Evolutionary conservation across 1,140 invertebrate genomes (phyloP), one percentile per base, ranked within the genome.

Genomic region (Drosophila baimaii): DNA sequence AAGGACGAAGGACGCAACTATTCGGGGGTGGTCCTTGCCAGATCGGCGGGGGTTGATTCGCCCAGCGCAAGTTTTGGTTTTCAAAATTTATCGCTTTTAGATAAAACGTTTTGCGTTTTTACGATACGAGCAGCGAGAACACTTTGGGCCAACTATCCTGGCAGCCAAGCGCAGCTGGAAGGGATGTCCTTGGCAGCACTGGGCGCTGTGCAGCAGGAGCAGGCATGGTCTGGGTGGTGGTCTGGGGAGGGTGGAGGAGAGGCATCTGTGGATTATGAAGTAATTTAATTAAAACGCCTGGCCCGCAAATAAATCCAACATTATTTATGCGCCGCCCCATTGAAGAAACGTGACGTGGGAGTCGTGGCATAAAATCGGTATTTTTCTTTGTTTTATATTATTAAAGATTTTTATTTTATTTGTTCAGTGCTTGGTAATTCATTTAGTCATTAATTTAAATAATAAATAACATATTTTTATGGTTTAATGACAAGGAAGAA

Each of bases 21-120:
- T 57, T 21, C 5, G 46, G 23, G n/a, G 33, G 47, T 41, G 10
- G 21, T 19, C 15, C 35, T n/a, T 17, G 54, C 58, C 43, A 47
- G 71, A 52, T 58, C 51, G 52, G 47, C 25, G 39, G 43, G 47
- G 54, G 73, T 64, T 62, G 52, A 66, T 70, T 75, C 64, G 75
- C 79, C 79, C 52, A 62, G 77, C 74, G 57, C 71, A 81, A 81
- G 83, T 85, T 85, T 88, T 74, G 80, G 47, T 84, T 89, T 89
- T 88, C 54, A 69, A 88, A 88, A 89, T 89, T 89, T 89, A 89
- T 89, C 84, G 84, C 84, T 89, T 89, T 89, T 72, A 89, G 84
- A 89, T 89, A 89, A 89, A 89, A 89, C 84, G 84, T 89, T 89
- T 89, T 84, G 77, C 84, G 83, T 83, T 89, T 83, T 88, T 89